A percentile compares a stretch with the other conserved stretches of the same genome.
Conservation (phyloP, 2,888 invertebrate genomes). For the Rhagonycha fulva region DNA sequence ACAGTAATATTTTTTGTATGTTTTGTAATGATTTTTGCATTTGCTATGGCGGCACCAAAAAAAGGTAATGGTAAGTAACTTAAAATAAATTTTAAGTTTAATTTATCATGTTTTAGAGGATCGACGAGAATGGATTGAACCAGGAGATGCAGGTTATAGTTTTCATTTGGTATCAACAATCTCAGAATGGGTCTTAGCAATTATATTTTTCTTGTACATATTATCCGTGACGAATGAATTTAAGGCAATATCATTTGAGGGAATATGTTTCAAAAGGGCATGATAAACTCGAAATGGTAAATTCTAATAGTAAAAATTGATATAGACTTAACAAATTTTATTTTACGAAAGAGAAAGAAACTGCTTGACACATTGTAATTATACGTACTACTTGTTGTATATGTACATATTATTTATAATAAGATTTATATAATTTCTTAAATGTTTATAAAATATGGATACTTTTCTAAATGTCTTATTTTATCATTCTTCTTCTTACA, state of each 20-base stretch:
- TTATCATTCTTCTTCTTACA: too few species aligned
- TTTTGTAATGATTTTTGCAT: background rate
- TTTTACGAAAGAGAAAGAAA: too few species aligned
- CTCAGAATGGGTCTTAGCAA: constrained; percentile 8
- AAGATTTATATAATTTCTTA: too few species aligned
- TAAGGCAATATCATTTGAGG: background rate
- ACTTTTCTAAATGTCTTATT: too few species aligned
- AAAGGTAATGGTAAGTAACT: background rate
- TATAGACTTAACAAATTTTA: too few species aligned
- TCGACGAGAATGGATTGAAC: background rate
- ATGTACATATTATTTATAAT: too few species aligned
- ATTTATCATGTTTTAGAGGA: background rate
- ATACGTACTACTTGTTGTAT: too few species aligned
- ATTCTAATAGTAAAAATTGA: too few species aligned
- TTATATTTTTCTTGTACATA: background rate
- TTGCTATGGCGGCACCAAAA: background rate
- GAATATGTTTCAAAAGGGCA: background rate
- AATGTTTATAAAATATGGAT: too few species aligned
- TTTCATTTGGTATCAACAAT: background rate
- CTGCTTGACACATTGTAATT: too few species aligned
- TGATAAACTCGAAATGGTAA: background rate
- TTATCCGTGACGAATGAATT: background rate
- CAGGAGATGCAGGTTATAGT: background rate
- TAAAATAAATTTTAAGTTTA: background rate
- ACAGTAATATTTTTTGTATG: background rate